These are phyloP conservation scores for Callaeas wilsoni DNA, from an alignment of 2,113 vertebrate genomes.

Conservation along the genomic window DNA sequence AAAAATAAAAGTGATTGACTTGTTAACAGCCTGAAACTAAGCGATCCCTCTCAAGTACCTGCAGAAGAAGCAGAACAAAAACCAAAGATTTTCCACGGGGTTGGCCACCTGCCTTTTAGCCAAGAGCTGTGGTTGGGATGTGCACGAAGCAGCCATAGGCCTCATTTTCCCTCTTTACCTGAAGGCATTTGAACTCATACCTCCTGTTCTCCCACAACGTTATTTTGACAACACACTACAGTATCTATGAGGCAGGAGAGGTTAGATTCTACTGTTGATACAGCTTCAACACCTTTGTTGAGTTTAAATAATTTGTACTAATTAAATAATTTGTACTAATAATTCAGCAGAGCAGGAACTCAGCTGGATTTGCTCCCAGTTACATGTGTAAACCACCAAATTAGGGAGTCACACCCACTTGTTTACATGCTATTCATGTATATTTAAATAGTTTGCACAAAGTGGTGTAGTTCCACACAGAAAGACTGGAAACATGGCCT, in stretches of 20 bases:
- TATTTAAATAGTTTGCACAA: neutral
- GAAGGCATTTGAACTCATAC: neutral
- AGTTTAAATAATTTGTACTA: neutral
- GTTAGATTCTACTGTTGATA: neutral
- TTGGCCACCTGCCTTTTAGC: neutral
- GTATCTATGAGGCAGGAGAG: neutral
- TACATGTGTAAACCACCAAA: neutral
- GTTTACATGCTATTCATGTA: neutral
- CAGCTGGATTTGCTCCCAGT: neutral
- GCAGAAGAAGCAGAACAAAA: neutral
- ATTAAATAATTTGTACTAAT: neutral
- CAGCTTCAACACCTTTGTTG: neutral
- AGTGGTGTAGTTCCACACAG: rapidly evolving
- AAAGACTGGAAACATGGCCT: neutral
- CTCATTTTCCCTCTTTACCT: neutral
- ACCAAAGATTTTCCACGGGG: neutral
- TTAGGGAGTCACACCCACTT: neutral
- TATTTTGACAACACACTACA: neutral
- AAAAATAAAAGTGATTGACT: neutral
- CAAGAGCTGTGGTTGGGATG: neutral
- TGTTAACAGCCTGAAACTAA: neutral
- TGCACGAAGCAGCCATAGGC: neutral
- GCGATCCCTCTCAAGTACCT: neutral
- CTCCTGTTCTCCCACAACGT: neutral
- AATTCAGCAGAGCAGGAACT: neutral